phyloP scores from a whole-genome alignment of 2,888 invertebrate species.

The Cephalotes varians region DNA sequence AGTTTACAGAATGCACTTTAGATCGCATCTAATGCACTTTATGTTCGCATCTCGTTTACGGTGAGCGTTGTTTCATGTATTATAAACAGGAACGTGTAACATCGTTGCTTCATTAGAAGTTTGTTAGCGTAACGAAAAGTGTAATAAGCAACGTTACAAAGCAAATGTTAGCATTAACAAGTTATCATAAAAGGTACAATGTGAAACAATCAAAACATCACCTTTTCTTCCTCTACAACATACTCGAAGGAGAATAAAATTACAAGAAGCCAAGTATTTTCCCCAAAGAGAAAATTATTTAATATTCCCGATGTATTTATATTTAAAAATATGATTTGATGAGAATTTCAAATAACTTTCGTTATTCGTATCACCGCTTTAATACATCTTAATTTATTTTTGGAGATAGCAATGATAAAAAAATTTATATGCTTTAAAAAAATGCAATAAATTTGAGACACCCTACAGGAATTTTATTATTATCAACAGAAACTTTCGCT shows the following conservation, averaged over 20 bases:
- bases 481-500: constrained; percentile 9
- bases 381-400: constrained; percentile 3
- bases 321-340: neutral
- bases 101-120: constrained; percentile 41
- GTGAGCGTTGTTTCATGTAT: constrained; percentile 29
- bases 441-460: neutral
- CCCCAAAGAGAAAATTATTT: neutral
- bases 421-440: neutral
- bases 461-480: constrained; percentile 22
- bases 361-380: neutral
- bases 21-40: too few relatives aligned
- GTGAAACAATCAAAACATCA: neutral
- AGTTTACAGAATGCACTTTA: constrained; percentile 30
- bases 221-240: neutral
- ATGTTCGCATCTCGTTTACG: constrained; percentile 29
- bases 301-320: neutral
- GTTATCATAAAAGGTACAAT: constrained; percentile 13
- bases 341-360: neutral
- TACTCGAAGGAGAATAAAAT: neutral
- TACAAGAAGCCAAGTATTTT: neutral
- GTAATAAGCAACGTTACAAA: constrained; percentile 32
- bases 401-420: neutral
- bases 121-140: constrained; percentile 19
- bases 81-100: constrained; percentile 6
- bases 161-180: constrained; percentile 13